Evolutionary conservation across 2,113 vertebrate genomes (phyloP).

Genomic region (Stegastes partitus): DNA sequence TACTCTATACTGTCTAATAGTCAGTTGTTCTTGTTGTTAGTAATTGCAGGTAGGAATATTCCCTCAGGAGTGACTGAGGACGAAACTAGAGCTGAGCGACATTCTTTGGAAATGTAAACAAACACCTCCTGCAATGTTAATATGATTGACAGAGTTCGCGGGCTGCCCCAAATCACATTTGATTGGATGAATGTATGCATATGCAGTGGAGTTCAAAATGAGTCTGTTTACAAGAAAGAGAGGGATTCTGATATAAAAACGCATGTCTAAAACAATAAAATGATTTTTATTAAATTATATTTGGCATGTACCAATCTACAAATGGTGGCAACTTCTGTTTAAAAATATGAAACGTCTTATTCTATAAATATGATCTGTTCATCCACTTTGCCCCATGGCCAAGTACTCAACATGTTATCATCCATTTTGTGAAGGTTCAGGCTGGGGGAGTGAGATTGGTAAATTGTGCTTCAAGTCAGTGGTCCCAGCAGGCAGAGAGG

Average conservation of each 20-base stretch:
- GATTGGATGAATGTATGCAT: no score
- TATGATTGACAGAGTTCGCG: not conserved
- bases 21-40: constrained; percentile 17
- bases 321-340: not conserved
- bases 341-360: constrained; percentile 22
- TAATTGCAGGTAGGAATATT: constrained; percentile 14
- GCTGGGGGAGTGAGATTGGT: constrained; percentile 52
- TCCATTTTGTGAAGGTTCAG: constrained; percentile 53
- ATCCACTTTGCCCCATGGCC: constrained; percentile 28
- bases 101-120: constrained; percentile 18
- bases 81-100: constrained; percentile 2
- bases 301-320: not conserved
- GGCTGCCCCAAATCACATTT: not conserved
- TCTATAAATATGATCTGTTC: constrained; percentile 21
- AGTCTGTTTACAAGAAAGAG: not conserved
- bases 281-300: no score
- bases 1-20: not conserved
- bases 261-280: not conserved
- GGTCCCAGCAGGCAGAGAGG: constrained; percentile 50
- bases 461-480: constrained; percentile 58
- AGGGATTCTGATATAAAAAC: not conserved
- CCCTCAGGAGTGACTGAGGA: not conserved
- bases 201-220: not conserved
- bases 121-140: not conserved
- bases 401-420: constrained; percentile 45